Evolutionary conservation across 2,888 invertebrate species (phyloP), one percentile per base, ranked within the genome.

Genomic region (Drosophila anceps): DNA sequence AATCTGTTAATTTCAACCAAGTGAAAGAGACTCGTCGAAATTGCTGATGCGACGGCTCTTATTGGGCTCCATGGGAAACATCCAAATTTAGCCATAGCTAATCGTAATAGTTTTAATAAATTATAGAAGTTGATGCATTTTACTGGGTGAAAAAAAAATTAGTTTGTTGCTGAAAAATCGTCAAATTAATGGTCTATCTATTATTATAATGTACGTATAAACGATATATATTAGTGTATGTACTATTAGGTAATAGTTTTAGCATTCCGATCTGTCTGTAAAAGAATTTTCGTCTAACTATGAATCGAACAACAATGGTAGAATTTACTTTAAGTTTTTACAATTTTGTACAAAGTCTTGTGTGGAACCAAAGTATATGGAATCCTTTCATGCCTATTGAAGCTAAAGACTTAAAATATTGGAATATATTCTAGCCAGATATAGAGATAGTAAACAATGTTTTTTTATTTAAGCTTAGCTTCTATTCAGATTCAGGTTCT

Each of bases 21-120:
- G 75, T 78, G 88, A 88, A 85, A 84, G 88, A 82, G 65, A 20
- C 46, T 44, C 39, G 27, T 55, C 62, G 59, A 62, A 61, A 55
- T 68, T 20, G 66, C 43, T 50, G 48, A n/a, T 43, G 43, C 63
- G 39, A 29, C 51, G 24, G 37, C 63, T 60, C 62, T 55, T 62
- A 66, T 66, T 71, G 76, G 53, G 59, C 60, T 48, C 77, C 77
- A 77, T 77, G 77, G 80, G 77, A 77, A 77, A 68, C 64, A 65
- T 44, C 80, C 80, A 67, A 67, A 62, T 71, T 79, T 76, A 71
- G 80, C 48, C 29, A 20, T 20, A 46, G 48, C 72, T 68, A 79
- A 80, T 76, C 58, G 76, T 62, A 67, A 79, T 79, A 53, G 27
- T 51, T 74, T 50, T 51, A 18, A 29, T n/a, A 5, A 48, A 48